Evolutionary conservation across 2,797 vertebrate species (phyloP), one percentile per base, ranked within the genome.

Genomic region (Paramormyrops hopkinsi): DNA sequence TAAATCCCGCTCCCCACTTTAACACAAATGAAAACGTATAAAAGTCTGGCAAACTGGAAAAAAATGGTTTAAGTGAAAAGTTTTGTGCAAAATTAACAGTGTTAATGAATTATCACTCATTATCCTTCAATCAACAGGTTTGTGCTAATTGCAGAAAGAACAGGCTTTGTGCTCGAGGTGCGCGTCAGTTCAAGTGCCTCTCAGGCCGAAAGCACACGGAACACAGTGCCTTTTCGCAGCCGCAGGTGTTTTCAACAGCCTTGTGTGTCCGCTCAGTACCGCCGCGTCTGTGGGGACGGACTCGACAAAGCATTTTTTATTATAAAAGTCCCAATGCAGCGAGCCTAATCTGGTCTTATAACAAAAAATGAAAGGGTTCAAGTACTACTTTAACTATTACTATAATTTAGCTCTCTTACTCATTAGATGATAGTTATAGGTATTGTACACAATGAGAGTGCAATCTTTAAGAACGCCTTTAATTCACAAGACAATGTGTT

Each of bases 71-170:
- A 89, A 90, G 91, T 89, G 87, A 91, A 93, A 93, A 92, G 91
- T 92, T 93, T 94, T 93, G 93, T 93, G 94, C 95, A 95, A 94
- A 95, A 94, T 94, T 93, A 93, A 95, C 95, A 96, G 92, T 88
- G 94, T 94, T 96, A 97, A 96, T 96, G 95, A 96, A 96, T 94
- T 95, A 94, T 94, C 93, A 93, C 95, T 95, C 95, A 96, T 96
- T 96, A 95, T 95, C 95, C 93, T 94, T 92, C 94, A 95, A 96
- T 96, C 96, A 96, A 96, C 95, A 95, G 95, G 94, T 95, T 94
- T 90, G 93, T 92, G 95, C 95, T 96, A 96, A 96, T 96, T 96
- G 95, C 92, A 92, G 94, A 93, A 95, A 94, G 95, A 95, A 96
- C 94, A 93, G 94, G 95, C 94, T 95, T 92, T 91, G 94, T 93